Evolutionary conservation across 2,888 invertebrate genomes (phyloP), one percentile per base, ranked within the genome.

Genomic region (Cosmia pyralina): DNA sequence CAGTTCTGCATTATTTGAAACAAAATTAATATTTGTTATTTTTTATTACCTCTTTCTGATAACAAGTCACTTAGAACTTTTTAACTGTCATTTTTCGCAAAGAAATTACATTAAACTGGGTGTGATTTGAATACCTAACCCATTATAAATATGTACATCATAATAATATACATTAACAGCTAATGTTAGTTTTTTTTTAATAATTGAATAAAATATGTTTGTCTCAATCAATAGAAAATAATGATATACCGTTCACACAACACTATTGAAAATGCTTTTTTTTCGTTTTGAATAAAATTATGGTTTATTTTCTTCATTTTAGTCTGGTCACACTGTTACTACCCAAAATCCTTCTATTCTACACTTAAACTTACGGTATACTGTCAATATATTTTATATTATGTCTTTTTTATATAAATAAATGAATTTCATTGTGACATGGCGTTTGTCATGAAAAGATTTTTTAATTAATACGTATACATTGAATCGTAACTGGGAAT

Each of bases 351-450:
- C 7, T 62, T 74, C 83, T 85, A 88, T 68, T 63, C 87, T 87
- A 92, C 73, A 83, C 82, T 90, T 91, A 93, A 84, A 76, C 67
- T 88, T 86, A 90, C 68, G 93, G 94, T 94, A 94, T 94, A 94
- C 94, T 82, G 87, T 83, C 87, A 88, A 89, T 92, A 92, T 89
- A 89, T 85, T 89, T 85, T 89, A 88, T 88, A 85, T 86, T 82
- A 88, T 90, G 89, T 91, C 89, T 91, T 90, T 91, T 90, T 87
- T 81, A 85, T 83, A 87, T 83, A 85, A 86, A 87, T 87, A 85
- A 88, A 85, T 66, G 76, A 83, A 82, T 81, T 82, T 85, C 78
- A 83, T 82, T 88, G 85, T 81, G 89, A 90, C 90, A 88, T 85
- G 87, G 86, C 80, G 57, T 76, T 83, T 85, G 89, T 90, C 90